Evolutionary conservation across 2,888 invertebrate genomes (phyloP), one percentile per base, ranked within the genome.

Genomic region (Drosophila setosimentum): DNA sequence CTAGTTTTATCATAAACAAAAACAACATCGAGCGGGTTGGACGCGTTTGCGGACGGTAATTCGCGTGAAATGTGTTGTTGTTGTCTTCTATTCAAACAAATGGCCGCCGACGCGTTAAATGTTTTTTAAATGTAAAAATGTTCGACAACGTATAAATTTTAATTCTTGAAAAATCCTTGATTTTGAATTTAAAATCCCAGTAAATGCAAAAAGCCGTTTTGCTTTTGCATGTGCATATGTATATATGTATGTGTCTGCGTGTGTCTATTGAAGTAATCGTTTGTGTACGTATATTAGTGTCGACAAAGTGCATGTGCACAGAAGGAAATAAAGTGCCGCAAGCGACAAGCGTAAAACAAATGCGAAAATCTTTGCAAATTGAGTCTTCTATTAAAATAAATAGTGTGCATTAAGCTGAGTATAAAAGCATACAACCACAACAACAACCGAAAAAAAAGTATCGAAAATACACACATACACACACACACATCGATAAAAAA

Each of bases 241-340:
- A 30, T 51, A 27, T 65, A 40, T n/a, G n/a, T 53, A 16, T 42
- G 32, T 53, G 24, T 55, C 53, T 21, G 30, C 42, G 40, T 50
- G 33, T 40, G 45, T 66, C 53, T 50, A 33, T 62, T 24, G 62
- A 30, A 65, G 76, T 45, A 21, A 21, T 76, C 42, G 42, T 30
- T 59, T 65, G 59, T 78, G 66, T 73, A 65, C 32, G 61, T 60
- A 48, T 48, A 53, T 67, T 48, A 63, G 72, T 74, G 73, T 78
- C 78, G 58, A 65, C 61, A 66, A 77, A 89, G 72, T 77, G 74
- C 87, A 83, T 87, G 82, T 77, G 86, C 78, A 81, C 73, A 65
- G 54, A 76, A 76, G 68, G 54, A 76, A 76, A 78, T 81, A 77
- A 78, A 78, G 73, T 73, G 78, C 78, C 82, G 82, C 82, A 73